These are phyloP conservation scores for Tridacna crocea DNA, from an alignment of 2,888 invertebrate species.

Conservation along the genomic window DNA sequence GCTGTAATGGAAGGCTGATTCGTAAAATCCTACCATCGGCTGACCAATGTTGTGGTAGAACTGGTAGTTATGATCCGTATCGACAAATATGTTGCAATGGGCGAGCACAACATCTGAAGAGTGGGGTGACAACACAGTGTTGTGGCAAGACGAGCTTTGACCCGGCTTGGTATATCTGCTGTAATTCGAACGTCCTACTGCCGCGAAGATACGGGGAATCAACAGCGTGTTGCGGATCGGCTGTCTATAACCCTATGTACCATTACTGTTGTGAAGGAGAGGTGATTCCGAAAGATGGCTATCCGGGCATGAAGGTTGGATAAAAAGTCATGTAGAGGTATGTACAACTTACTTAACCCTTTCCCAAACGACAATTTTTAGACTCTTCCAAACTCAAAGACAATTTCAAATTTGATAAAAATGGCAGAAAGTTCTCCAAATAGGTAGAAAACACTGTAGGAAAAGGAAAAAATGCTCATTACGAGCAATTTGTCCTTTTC, in stretches of 20 bases:
- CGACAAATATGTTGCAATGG: conserved; percentile 40
- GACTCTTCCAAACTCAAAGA: too few species aligned
- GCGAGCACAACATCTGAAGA: conserved; percentile 12
- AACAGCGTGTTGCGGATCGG: conserved; percentile 38
- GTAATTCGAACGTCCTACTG: conserved; percentile 20
- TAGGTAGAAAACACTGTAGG: too few species aligned
- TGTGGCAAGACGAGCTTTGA: conserved; percentile 34
- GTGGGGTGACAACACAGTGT: conserved; percentile 33
- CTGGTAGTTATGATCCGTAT: conserved; percentile 16
- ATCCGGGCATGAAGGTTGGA: neutral
- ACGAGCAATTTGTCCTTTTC: too few species aligned
- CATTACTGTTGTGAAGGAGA: conserved; percentile 35
- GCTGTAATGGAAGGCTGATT: conserved; percentile 32
- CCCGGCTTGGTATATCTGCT: conserved; percentile 33
- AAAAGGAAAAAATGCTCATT: too few species aligned
- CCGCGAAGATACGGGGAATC: conserved; percentile 27
- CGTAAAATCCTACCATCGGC: conserved; percentile 21
- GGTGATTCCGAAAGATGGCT: conserved; percentile 3
- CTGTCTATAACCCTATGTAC: conserved; percentile 26
- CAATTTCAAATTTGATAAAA: too few species aligned
- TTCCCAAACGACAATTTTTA: too few species aligned
- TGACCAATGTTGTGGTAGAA: conserved; percentile 36
- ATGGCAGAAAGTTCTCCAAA: too few species aligned
- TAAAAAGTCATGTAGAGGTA: too few species aligned
- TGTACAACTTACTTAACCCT: too few species aligned